phyloP scores from a whole-genome alignment of 2,797 vertebrate species.

The Melanotaenia maccullochi region DNA sequence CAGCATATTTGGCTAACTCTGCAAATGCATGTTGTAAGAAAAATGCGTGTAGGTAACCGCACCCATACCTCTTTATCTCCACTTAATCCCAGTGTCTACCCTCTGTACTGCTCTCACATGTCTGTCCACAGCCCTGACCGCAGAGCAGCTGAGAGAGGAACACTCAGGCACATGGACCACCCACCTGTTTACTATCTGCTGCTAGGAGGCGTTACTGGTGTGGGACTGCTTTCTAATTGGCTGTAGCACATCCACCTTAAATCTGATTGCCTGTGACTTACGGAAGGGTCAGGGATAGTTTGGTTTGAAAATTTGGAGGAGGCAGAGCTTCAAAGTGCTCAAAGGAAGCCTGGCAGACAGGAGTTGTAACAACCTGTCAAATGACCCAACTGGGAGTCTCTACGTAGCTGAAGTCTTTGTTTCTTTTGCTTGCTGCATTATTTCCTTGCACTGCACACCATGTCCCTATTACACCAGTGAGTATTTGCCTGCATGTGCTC shows the following conservation, averaged over 20 bases:
- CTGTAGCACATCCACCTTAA: constrained; percentile 28
- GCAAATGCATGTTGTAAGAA: constrained; percentile 14
- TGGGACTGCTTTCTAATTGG: constrained; percentile 43
- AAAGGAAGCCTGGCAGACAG: constrained; percentile 11
- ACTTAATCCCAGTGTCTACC: constrained; percentile 17
- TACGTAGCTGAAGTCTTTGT: constrained; percentile 39
- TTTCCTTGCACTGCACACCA: constrained; percentile 39
- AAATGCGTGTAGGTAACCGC: constrained; percentile 13
- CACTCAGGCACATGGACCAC: constrained; percentile 72
- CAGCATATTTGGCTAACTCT: background rate
- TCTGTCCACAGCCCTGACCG: constrained; percentile 46
- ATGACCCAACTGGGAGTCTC: constrained; percentile 40
- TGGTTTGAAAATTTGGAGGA: constrained; percentile 49
- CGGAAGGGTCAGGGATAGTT: background rate
- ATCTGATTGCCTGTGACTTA: constrained; percentile 39
- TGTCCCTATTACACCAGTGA: constrained; percentile 11
- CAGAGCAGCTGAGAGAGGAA: constrained; percentile 46
- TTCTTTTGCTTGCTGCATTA: constrained; percentile 17
- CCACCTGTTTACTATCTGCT: constrained; percentile 70
- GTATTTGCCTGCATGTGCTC: constrained; percentile 11
- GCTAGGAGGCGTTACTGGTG: constrained; percentile 37
- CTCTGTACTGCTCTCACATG: constrained; percentile 69
- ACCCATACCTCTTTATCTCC: constrained; percentile 23
- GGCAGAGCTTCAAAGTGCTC: constrained; percentile 24
- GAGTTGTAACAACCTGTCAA: constrained; percentile 45